These are phyloP conservation scores for Dendronephthya gigantea DNA, from an alignment of 64 coral and sea anemone genomes.

Conservation along the genomic window DNA sequence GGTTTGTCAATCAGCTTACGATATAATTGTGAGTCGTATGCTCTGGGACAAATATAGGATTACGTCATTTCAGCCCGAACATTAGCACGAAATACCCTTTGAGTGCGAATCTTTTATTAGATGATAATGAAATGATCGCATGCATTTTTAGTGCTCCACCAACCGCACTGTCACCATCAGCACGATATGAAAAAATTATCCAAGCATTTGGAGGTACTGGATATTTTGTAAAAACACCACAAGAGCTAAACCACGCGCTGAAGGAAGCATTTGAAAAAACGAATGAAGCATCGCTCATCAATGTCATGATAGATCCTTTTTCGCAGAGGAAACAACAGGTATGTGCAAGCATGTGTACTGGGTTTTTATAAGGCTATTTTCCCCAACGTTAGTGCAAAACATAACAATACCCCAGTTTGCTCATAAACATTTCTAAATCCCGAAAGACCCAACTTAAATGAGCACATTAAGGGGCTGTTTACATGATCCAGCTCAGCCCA, in stretches of 20 bases:
- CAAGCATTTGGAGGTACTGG: constrained; percentile 88
- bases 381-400: no score
- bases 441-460: no score
- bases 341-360: no score
- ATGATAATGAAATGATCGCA: no score
- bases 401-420: no score
- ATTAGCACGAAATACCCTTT: no score
- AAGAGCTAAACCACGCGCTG: constrained; percentile 51
- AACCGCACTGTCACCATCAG: constrained; percentile 53
- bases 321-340: constrained; percentile 84
- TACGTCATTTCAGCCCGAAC: no score
- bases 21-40: no score
- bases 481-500: no score
- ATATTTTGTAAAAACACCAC: constrained; percentile 59
- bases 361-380: not conserved
- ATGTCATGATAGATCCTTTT: constrained; percentile 73
- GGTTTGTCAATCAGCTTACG: not conserved
- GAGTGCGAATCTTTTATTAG: no score
- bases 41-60: not conserved
- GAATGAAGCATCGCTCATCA: constrained; percentile 53
- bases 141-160: constrained; percentile 70
- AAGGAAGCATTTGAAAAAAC: constrained; percentile 54
- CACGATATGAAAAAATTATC: constrained; percentile 78
- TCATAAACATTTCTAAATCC: no score
- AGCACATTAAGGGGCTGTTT: no score